These are phyloP conservation scores for Holacanthella duospinosa DNA, from an alignment of 2,888 invertebrate species.

Conservation along the genomic window DNA sequence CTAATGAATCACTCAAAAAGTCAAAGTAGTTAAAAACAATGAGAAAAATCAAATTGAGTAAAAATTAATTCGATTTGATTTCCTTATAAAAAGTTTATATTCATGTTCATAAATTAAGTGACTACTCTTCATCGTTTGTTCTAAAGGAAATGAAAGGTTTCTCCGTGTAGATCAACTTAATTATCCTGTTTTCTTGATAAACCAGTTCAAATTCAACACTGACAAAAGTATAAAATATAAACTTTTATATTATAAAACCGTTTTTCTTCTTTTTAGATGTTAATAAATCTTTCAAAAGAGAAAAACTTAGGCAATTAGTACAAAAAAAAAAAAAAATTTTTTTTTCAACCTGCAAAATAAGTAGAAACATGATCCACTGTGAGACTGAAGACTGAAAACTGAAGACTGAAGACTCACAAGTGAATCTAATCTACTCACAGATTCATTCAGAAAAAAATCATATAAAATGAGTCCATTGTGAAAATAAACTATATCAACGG, in stretches of 20 bases:
- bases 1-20: not conserved
- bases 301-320: not conserved
- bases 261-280: not conserved
- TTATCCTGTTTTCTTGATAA: not conserved
- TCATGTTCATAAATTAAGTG: conserved; percentile 1
- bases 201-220: not conserved
- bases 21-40: not conserved
- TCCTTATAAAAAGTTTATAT: not conserved
- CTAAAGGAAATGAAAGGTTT: not conserved
- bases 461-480: too few relatives aligned
- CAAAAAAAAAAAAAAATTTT: not conserved
- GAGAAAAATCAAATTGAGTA: not conserved
- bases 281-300: not conserved
- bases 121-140: not conserved
- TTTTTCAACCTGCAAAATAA: not conserved
- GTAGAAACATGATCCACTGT: too few relatives aligned
- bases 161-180: not conserved
- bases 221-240: not conserved
- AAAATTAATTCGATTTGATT: conserved; percentile 1
- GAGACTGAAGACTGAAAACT: too few relatives aligned
- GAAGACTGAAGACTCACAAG: not conserved
- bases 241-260: not conserved
- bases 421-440: not conserved
- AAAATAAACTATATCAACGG: too few relatives aligned
- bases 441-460: not conserved